phyloP scores from a whole-genome alignment of 2,888 invertebrate species.

The Rhopalosiphum nymphaeae region DNA sequence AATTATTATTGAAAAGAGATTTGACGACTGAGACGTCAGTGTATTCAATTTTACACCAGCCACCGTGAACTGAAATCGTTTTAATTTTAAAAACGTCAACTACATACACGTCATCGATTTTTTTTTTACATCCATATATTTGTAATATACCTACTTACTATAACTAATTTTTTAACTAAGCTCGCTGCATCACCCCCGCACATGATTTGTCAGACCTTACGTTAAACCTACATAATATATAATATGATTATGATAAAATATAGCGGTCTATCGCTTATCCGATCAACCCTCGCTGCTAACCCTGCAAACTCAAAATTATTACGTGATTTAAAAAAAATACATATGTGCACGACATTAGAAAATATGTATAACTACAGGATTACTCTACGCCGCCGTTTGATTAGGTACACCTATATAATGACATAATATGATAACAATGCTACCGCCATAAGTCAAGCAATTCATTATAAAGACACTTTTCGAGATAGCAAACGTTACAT shows the following conservation, averaged over 20 bases:
- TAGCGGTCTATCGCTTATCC: neutral
- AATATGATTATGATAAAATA: neutral
- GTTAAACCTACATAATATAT: neutral
- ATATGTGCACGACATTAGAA: neutral
- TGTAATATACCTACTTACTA: neutral
- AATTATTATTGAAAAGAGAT: neutral
- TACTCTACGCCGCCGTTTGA: neutral
- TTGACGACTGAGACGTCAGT: neutral
- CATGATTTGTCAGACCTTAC: neutral
- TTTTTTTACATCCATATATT: neutral
- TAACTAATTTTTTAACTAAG: slow-evolving; percentile 1
- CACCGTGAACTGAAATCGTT: neutral
- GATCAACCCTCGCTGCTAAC: neutral
- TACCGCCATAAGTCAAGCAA: neutral
- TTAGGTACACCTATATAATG: neutral
- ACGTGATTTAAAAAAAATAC: neutral
- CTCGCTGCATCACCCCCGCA: neutral
- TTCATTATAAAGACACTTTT: neutral
- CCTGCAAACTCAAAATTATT: neutral
- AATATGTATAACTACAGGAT: neutral
- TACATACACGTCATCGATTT: neutral
- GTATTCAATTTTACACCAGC: neutral
- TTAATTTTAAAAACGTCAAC: slow-evolving; percentile 4
- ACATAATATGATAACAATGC: neutral
- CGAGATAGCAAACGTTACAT: neutral